These are phyloP conservation scores for Scomberomorus guttatus DNA, from an alignment of 2,797 vertebrate species.

Conservation along the genomic window DNA sequence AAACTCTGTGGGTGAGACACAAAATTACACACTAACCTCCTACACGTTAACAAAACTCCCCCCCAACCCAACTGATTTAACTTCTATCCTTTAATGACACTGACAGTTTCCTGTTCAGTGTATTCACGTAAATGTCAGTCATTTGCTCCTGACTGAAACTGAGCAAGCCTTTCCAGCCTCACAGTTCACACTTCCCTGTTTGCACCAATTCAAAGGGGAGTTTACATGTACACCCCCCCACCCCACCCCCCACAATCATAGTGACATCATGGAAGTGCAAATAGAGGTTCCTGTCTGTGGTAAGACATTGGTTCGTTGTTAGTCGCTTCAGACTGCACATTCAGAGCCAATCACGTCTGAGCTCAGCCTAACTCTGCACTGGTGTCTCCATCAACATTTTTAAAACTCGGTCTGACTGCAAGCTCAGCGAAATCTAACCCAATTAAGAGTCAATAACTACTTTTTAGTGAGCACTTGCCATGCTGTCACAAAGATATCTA, in stretches of 20 bases:
- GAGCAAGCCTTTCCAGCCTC: constrained; percentile 53
- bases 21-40: background rate
- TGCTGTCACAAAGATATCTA: no score
- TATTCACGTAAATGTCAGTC: constrained; percentile 6
- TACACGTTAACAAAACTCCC: background rate
- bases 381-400: background rate
- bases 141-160: constrained; percentile 49
- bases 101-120: constrained; percentile 36
- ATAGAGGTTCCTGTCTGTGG: constrained; percentile 9
- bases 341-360: background rate
- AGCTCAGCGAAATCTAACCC: background rate
- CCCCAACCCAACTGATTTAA: background rate
- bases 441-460: no score
- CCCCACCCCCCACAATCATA: background rate
- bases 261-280: constrained; percentile 38
- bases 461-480: no score
- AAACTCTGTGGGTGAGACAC: background rate
- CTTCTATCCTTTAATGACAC: constrained; percentile 24
- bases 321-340: background rate
- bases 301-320: background rate
- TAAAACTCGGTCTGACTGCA: background rate
- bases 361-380: background rate
- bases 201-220: background rate
- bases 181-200: constrained; percentile 49
- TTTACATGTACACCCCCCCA: background rate